A percentile compares a stretch with the other conserved stretches of the same genome.
phyloP scores from a whole-genome alignment of 2,113 vertebrate species.

The Tiliqua scincoides region DNA sequence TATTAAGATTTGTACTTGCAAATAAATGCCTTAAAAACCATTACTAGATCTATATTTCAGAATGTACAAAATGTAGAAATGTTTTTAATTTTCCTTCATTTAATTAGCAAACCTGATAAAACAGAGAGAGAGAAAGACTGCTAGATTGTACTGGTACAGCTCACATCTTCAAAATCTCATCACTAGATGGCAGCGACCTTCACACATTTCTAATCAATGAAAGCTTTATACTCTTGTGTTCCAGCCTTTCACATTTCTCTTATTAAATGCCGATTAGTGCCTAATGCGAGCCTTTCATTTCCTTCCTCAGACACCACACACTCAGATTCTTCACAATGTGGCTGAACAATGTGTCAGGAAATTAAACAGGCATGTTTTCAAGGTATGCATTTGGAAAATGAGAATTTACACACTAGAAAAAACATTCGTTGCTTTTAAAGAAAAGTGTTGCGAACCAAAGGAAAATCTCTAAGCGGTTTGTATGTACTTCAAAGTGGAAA shows the following conservation, averaged over 20 bases:
- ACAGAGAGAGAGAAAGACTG: not conserved
- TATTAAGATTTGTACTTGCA: not conserved
- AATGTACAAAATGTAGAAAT: not conserved
- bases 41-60: not conserved
- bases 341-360: slow-evolving; percentile 19
- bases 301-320: slow-evolving; percentile 2
- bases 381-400: not conserved
- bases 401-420: not conserved
- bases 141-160: fast-evolving
- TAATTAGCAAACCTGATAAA: not conserved
- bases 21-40: not conserved
- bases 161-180: slow-evolving; percentile 69
- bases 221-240: not conserved
- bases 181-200: slow-evolving; percentile 77
- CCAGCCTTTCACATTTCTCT: slow-evolving; percentile 4
- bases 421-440: not conserved
- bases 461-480: not conserved
- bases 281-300: not conserved
- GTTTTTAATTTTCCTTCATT: not conserved
- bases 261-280: not conserved
- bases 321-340: slow-evolving; percentile 9
- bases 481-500: not conserved
- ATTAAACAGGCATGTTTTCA: slow-evolving; percentile 1
- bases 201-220: slow-evolving; percentile 63
- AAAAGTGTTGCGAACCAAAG: not conserved